Evolutionary conservation across 37 sponge, comb jelly and placozoan genomes (phyloP).

Genomic region (Cliona cf. orientalis): DNA sequence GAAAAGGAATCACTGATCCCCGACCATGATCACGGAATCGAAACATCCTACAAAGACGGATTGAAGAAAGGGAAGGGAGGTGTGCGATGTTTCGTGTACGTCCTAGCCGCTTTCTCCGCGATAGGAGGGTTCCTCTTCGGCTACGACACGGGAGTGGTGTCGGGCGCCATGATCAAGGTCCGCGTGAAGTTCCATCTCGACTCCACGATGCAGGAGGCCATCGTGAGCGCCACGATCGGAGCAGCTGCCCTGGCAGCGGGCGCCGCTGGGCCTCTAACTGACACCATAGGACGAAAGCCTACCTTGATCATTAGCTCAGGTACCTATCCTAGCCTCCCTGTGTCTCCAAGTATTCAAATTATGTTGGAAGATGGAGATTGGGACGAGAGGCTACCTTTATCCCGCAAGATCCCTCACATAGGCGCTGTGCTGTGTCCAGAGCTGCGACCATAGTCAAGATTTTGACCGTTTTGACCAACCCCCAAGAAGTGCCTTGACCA

Average conservation of each 20-base stretch:
- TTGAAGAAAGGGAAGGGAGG: not conserved
- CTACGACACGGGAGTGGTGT: slow-evolving; percentile 95
- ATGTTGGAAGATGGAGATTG: no score
- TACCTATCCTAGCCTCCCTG: no score
- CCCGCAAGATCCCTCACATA: no score
- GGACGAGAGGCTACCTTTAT: no score
- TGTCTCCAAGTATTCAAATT: no score
- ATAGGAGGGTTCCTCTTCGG: slow-evolving; percentile 93
- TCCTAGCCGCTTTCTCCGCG: slow-evolving; percentile 39
- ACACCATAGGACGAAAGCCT: slow-evolving; percentile 74
- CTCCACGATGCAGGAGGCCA: slow-evolving; percentile 63
- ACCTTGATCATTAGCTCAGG: slow-evolving; percentile 66
- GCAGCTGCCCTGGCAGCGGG: slow-evolving; percentile 83
- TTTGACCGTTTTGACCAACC: no score
- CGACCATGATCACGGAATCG: not conserved
- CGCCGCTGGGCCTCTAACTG: slow-evolving; percentile 58
- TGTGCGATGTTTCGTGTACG: not conserved
- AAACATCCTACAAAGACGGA: not conserved
- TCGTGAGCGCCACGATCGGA: slow-evolving; percentile 83
- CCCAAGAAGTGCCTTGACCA: no score
- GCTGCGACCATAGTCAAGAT: no score
- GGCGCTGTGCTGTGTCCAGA: no score
- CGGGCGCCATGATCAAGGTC: slow-evolving; percentile 86
- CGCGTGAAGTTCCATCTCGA: slow-evolving; percentile 41
- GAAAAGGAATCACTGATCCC: not conserved